Evolutionary conservation across 2,888 invertebrate species (phyloP), one percentile per base, ranked within the genome.

Genomic region (Thereva nobilitata): DNA sequence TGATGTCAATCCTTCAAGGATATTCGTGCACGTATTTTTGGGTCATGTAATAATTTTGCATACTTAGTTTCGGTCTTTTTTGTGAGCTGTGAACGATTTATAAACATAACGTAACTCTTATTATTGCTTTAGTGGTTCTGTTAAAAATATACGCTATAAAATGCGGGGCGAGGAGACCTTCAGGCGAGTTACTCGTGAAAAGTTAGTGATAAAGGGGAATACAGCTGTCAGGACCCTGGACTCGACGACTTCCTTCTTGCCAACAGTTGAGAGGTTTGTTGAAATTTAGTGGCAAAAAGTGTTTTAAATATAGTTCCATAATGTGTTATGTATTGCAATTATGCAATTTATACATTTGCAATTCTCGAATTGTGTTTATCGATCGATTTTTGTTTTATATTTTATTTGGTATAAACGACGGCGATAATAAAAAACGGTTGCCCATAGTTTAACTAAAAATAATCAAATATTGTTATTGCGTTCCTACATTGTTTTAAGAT

Each of bases 191-290:
- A 81, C 81, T 70, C 79, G 81, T 68, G 80, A 81, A 74, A 81
- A 80, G 74, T 72, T 81, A 71, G 77, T 81, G 57, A 73, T 80
- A 66, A 77, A 78, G 53, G 80, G 80, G 6, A 81, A 81, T 71
- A 81, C 80, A 54, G 76, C 81, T 54, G 80, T 81, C 69, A 77
- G 80, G 67, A 80, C 80, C 47, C 72, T 81, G 74, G 79, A 81
- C 71, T 80, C 79, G 67, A 81, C 81, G 68, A 79, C 80, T 71
- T 79, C 80, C 42, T 81, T 79, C 75, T 72, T 80, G 69, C 81
- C 81, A 63, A 72, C 77, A 68, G 72, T 68, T 74, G 80, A 80
- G 77, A 72, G 75, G 78, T 75, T 68, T 68, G 41, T 34, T 9
- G 67, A 34, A 35, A 40, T 4, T 55, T 50, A 61, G 41, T n/a